phyloP scores from a whole-genome alignment of 2,888 invertebrate species.

The Tipula confusa region DNA sequence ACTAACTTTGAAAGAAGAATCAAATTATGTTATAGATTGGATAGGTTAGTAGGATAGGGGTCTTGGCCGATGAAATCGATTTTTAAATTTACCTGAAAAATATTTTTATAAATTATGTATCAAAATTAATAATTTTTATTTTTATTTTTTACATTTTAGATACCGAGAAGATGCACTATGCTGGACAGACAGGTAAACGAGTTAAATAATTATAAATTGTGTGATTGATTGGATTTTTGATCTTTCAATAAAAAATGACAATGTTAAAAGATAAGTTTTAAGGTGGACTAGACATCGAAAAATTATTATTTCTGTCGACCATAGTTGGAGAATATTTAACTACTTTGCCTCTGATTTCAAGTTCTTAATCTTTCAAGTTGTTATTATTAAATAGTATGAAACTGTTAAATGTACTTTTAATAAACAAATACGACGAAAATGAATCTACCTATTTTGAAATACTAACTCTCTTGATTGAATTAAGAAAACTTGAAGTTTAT shows the following conservation, averaged over 20 bases:
- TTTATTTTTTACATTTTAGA: slow-evolving; percentile 54
- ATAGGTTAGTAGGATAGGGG: neutral
- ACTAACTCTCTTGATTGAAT: too few relatives aligned
- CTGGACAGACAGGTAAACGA: slow-evolving; percentile 80
- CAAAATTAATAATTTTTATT: neutral
- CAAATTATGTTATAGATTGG: neutral
- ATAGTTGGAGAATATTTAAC: too few relatives aligned
- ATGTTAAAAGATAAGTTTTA: neutral
- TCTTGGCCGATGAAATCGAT: slow-evolving; percentile 21
- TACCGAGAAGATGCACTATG: slow-evolving; percentile 83
- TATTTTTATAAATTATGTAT: neutral
- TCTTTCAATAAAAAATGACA: neutral
- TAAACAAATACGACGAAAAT: too few relatives aligned
- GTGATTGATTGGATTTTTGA: neutral
- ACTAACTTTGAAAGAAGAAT: neutral
- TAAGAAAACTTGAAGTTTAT: too few relatives aligned
- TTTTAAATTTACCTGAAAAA: slow-evolving; percentile 3
- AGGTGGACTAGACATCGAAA: neutral
- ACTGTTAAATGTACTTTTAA: too few relatives aligned
- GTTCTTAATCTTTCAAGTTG: too few relatives aligned
- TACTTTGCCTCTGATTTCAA: too few relatives aligned
- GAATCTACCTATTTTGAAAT: too few relatives aligned
- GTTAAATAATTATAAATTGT: slow-evolving; percentile 32
- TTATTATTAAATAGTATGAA: too few relatives aligned
- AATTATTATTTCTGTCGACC: neutral